Percentiles rank a stretch among this genome's conserved stretches.
Conservation (phyloP, 2,797 vertebrate species). For the Erithacus rubecula region DNA sequence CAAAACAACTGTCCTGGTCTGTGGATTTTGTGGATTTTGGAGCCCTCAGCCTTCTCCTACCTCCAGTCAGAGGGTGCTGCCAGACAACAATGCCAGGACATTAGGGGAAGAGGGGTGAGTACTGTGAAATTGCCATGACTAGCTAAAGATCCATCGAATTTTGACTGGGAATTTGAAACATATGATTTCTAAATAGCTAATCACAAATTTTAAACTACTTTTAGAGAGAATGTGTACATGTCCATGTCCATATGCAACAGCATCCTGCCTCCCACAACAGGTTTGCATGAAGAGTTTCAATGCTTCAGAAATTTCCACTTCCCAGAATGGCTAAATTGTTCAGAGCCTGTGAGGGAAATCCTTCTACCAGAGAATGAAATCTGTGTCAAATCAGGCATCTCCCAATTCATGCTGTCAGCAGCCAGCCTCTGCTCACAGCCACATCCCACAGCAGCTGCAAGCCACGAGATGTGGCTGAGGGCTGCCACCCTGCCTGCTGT, state of each 20-base stretch:
- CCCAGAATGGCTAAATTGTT: not conserved
- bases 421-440: not conserved
- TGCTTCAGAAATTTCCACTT: not conserved
- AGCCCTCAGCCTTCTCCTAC: not conserved
- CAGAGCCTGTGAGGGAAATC: not conserved
- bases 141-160: not conserved
- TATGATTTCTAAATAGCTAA: slow-evolving; percentile 2
- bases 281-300: not conserved
- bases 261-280: not conserved
- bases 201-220: not conserved
- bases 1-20: not conserved
- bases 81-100: not conserved
- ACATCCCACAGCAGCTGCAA: not conserved
- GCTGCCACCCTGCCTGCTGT: not conserved
- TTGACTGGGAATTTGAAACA: not conserved
- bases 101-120: not conserved
- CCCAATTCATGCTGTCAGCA: not conserved
- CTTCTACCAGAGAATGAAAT: not conserved
- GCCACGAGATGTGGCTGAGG: not conserved
- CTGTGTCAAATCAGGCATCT: not conserved
- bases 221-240: not conserved
- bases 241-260: not conserved
- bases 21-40: not conserved
- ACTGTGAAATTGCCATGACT: not conserved
- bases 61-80: not conserved